These are phyloP conservation scores for Meliscaeva auricollis DNA, from an alignment of 2,888 invertebrate species.

Conservation along the genomic window DNA sequence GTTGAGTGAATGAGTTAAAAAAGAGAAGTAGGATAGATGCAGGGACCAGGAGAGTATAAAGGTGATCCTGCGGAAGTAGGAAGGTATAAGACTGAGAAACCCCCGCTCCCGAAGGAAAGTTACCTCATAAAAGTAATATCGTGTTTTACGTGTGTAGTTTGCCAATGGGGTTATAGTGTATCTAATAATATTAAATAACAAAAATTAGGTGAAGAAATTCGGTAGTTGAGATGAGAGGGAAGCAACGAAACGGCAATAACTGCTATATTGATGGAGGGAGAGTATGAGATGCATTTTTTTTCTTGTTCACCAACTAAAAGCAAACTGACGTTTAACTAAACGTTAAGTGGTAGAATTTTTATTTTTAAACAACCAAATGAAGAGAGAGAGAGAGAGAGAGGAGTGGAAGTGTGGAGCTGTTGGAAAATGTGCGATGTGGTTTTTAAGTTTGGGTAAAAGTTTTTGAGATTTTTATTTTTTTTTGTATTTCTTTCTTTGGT, in stretches of 20 bases:
- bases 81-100: not conserved
- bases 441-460: constrained; percentile 1
- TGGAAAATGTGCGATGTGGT: constrained; percentile 1
- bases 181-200: constrained; percentile 59
- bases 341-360: constrained; percentile 44
- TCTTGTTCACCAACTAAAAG: constrained; percentile 17
- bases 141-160: constrained; percentile 71
- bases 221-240: not conserved
- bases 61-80: not conserved
- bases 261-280: not conserved
- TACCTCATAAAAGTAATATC: constrained; percentile 74
- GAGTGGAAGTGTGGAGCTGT: not conserved
- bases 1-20: not conserved
- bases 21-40: not conserved
- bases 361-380: not conserved
- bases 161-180: constrained; percentile 60
- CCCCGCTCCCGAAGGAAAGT: constrained; percentile 47
- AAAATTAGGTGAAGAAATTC: constrained; percentile 62
- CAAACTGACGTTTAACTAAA: constrained; percentile 64
- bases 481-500: not conserved
- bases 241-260: no score
- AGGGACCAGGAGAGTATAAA: not conserved
- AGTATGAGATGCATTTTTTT: not conserved
- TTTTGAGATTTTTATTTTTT: not conserved
- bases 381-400: not conserved